phyloP scores from a whole-genome alignment of 2,113 vertebrate species.

The Azemiops feae region DNA sequence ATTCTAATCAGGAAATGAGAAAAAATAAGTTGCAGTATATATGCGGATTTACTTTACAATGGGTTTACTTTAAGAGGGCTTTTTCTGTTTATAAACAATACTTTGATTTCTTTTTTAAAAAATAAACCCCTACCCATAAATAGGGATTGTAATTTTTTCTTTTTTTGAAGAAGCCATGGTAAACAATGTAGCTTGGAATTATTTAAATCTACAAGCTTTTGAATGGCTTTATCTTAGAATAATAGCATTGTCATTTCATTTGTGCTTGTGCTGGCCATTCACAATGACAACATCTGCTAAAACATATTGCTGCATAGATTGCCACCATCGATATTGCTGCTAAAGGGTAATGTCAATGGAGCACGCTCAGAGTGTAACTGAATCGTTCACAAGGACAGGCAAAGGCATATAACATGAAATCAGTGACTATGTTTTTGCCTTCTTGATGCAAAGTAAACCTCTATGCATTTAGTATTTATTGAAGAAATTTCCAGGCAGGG shows the following conservation, averaged over 20 bases:
- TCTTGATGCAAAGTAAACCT: neutral
- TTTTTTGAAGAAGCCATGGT: neutral
- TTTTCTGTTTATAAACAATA: neutral
- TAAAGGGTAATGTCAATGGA: neutral
- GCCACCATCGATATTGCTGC: neutral
- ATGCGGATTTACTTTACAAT: neutral
- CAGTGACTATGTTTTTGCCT: neutral
- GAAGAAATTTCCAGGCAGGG: too few species aligned
- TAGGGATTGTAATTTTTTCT: neutral
- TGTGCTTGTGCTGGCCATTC: neutral
- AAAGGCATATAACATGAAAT: neutral
- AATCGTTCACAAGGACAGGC: neutral
- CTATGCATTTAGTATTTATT: neutral
- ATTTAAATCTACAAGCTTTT: neutral
- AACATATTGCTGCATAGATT: neutral
- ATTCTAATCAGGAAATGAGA: slow-evolving; percentile 9
- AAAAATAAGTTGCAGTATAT: fast-evolving
- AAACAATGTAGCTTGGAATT: neutral
- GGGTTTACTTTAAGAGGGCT: neutral
- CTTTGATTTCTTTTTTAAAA: neutral
- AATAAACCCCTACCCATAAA: neutral
- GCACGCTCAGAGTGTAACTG: neutral
- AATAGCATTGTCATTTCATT: neutral
- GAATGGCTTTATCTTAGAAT: neutral
- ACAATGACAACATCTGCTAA: neutral